phyloP scores from a whole-genome alignment of 2,888 invertebrate genomes.

The Carpatolechia fugitivella region DNA sequence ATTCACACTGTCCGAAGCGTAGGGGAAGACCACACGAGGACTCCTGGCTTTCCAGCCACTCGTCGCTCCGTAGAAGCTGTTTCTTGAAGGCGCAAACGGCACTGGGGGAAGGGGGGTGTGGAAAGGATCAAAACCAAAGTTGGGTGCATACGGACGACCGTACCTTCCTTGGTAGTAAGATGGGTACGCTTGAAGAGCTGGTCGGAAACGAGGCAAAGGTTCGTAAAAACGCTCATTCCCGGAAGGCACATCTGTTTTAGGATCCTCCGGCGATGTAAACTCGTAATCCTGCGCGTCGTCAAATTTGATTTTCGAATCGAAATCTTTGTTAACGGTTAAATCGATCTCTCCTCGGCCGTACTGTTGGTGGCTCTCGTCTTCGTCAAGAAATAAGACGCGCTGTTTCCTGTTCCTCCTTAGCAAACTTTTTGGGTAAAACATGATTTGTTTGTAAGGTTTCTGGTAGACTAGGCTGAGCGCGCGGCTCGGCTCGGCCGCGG shows the following conservation, averaged over 20 bases:
- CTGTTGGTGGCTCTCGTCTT: slow-evolving; percentile 56
- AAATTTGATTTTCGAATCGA: slow-evolving; percentile 66
- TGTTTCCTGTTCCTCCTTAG: slow-evolving; percentile 44
- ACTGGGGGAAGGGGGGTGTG: slow-evolving; percentile 26
- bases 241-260: slow-evolving; percentile 42
- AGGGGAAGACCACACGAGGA: slow-evolving; percentile 72
- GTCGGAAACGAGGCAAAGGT: slow-evolving; percentile 47
- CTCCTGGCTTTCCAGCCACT: slow-evolving; percentile 70
- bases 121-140: slow-evolving; percentile 55
- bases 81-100: slow-evolving; percentile 51
- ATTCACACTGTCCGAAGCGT: slow-evolving; percentile 58
- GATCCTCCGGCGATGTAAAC: slow-evolving; percentile 59
- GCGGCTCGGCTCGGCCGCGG: slow-evolving; percentile 62
- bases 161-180: slow-evolving; percentile 61
- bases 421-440: slow-evolving; percentile 62
- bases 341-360: slow-evolving; percentile 68
- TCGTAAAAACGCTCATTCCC: slow-evolving; percentile 68
- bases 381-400: slow-evolving; percentile 62
- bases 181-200: slow-evolving; percentile 41
- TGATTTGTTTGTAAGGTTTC: slow-evolving; percentile 52
- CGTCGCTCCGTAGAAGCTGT: slow-evolving; percentile 47
- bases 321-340: slow-evolving; percentile 47
- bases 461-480: slow-evolving; percentile 62
- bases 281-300: slow-evolving; percentile 71
- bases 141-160: slow-evolving; percentile 60